Evolutionary conservation across 2,113 vertebrate species (phyloP), one percentile per base, ranked within the genome.

Genomic region (Tupaia chinensis): DNA sequence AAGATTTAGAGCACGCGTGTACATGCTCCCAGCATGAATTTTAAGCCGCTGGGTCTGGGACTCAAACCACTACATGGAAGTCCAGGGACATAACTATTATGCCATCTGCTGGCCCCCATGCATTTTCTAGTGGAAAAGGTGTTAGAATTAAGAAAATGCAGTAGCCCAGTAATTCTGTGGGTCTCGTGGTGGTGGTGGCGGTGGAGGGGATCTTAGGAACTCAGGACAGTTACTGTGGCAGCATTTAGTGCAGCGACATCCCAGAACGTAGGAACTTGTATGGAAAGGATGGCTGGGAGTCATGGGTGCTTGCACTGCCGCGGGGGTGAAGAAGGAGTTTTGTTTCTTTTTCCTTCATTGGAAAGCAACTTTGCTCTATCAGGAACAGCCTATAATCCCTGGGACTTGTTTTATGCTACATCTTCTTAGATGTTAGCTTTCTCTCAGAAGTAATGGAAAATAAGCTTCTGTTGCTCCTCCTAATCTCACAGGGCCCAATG

Each of bases 141-240:
- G 3, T 90, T 86, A 76, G 72, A 87, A 78, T 61, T 77, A 34
- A 93, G 69, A 93, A 90, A 87, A 87, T 20, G 15, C 44, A 4
- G 13, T 56, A 23, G 22, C 9, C 8, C 58, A 6, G 27, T 29
- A 63, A 78, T 81, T 17, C 58, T 11, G 27, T 44, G 27, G 9
- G 22, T 68, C 23, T n/a, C 9, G 44, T 56, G 1, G 25, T 56
- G 2, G 44, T 44, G 44, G 44, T 44, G 44, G 44, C 44, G 44
- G 44, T 44, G 44, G 44, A 44, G 44, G 44, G 13, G 19, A 27
- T 58, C 13, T 44, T 61, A 87, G 83, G 32, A 83, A 65, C 76
- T 87, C 34, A 61, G 22, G 60, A 19, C 27, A 27, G 11, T 27
- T 10, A 5, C n/a, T 68, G 63, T 54, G 44, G 34, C 10, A 16